A percentile compares a stretch with the other conserved stretches of the same genome.
phyloP scores from a whole-genome alignment of 2,888 invertebrate genomes.

The Hirtodrosophila duncani region DNA sequence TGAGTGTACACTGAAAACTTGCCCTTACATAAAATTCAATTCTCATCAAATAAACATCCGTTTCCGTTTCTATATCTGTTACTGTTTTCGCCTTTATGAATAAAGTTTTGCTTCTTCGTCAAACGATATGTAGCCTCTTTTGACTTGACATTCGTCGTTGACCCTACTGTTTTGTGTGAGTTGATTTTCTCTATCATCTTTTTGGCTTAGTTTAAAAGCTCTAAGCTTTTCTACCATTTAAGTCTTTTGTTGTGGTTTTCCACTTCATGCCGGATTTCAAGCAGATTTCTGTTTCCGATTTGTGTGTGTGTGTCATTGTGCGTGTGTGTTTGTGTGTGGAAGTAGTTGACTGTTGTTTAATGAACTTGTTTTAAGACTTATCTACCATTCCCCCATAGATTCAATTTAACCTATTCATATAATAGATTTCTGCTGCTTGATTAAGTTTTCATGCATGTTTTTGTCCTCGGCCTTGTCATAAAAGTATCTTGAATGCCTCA shows the following conservation, averaged over 20 bases:
- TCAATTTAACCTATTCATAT: constrained; percentile 23
- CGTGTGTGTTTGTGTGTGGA: constrained; percentile 2
- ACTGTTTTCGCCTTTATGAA: constrained; percentile 41
- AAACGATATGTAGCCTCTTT: constrained; percentile 1
- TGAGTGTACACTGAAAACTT: no score
- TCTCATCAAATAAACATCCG: no score
- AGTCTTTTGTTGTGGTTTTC: constrained; percentile 49
- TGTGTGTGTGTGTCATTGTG: neutral
- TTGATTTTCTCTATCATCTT: constrained; percentile 14
- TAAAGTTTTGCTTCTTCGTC: constrained; percentile 25
- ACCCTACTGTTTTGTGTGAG: constrained; percentile 10
- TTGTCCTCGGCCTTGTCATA: no score
- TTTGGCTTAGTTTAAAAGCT: constrained; percentile 30
- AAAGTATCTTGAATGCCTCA: no score
- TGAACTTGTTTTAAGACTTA: constrained; percentile 53
- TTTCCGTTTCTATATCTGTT: no score
- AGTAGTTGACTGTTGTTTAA: constrained; percentile 32
- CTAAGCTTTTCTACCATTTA: constrained; percentile 44
- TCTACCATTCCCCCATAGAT: neutral
- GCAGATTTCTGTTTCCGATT: constrained; percentile 18
- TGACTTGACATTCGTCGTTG: constrained; percentile 23
- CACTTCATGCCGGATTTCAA: constrained; percentile 36
- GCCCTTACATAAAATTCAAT: no score
- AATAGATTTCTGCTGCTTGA: constrained; percentile 29
- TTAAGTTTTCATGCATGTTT: constrained; percentile 8